Base-by-base conservation (phyloP, 92 coral and sea anemone species). In the Palythoa grandis region DNA sequence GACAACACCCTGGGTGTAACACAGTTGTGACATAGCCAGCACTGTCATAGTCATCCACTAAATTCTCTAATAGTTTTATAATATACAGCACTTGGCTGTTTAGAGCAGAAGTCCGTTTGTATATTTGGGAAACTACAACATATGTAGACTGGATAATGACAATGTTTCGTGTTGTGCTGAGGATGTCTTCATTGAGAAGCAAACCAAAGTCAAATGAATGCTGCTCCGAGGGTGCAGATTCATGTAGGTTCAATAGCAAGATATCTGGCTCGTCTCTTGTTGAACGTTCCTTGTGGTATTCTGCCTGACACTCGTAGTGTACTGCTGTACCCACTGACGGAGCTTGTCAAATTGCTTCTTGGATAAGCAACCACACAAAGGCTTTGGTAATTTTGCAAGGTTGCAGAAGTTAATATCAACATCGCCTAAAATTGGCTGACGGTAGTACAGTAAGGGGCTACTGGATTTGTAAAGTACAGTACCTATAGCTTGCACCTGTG, bases 231-330 rank as follows among this genome's bases (percentile, higher is more conserved):
- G 86, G 24, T 43, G 80, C 74, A 60, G 83, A 87, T 77, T 87
- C 69, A 35, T 86, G 86, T 29, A 86, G 35, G 78, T 90, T 90
- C 61, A 90, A 78, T 52, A 88, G 91, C 88, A 90, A 82, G 60
- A 90, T 87, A n/a, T 91, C 93, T 22, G 86, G 83, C 76, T 87
- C 82, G 93, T 87, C 88, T 87, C 87, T 87, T 14, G 88, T 90
- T 50, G 80, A 87, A 47, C 70, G 61, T 75, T 90, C 82, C 86
- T 86, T 65, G 80, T 84, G 37, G 93, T 87, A 53, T 90, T 90
- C 70, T 87, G 90, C 53, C 90, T 54, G 24, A 90, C 88, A 90
- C 79, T 71, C 60, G 50, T 90, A 43, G 90, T 88, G 58, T 89
- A 63, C 69, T 63, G 69, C 69, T 63, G 69, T 76, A 5, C 0